A percentile compares a stretch with the other conserved stretches of the same genome.
These are phyloP conservation scores for Trimorus sp. DNA, from an alignment of 2,888 invertebrate species.

Conservation along the genomic window DNA sequence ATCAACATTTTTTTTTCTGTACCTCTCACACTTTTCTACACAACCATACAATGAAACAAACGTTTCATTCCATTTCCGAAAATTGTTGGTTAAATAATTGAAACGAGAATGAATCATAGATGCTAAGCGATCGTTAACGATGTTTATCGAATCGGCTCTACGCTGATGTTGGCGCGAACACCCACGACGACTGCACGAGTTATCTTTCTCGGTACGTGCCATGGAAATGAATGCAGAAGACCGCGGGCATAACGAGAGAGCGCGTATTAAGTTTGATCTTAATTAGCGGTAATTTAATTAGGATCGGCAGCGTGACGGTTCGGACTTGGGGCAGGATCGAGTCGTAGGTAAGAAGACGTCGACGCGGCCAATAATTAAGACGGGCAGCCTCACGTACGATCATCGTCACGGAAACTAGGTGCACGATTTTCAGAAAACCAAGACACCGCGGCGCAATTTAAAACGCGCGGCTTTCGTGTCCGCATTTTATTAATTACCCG, in stretches of 20 bases:
- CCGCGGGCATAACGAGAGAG: constrained; percentile 74
- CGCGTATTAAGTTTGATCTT: constrained; percentile 80
- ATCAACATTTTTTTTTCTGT: no score
- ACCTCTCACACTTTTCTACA: no score
- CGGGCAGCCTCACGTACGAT: constrained; percentile 73
- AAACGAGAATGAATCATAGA: background rate
- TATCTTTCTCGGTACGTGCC: constrained; percentile 66
- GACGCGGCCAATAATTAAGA: constrained; percentile 78
- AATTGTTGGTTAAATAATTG: background rate
- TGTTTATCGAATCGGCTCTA: constrained; percentile 27
- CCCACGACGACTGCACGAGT: constrained; percentile 58
- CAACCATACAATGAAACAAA: no score
- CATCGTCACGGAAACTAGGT: constrained; percentile 78
- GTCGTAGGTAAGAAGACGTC: constrained; percentile 76
- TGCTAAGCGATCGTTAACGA: constrained; percentile 31
- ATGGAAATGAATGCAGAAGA: constrained; percentile 73
- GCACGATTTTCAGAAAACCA: constrained; percentile 69
- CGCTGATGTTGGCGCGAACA: constrained; percentile 52
- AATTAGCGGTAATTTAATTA: constrained; percentile 81
- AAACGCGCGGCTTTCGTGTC: constrained; percentile 34
- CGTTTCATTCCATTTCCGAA: no score
- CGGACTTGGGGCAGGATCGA: constrained; percentile 76
- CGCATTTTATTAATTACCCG: constrained; percentile 46
- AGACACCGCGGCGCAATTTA: constrained; percentile 42
- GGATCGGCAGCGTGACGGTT: constrained; percentile 80